phyloP scores from a whole-genome alignment of 1,140 invertebrate species.

The Trachymyrmex septentrionalis region DNA sequence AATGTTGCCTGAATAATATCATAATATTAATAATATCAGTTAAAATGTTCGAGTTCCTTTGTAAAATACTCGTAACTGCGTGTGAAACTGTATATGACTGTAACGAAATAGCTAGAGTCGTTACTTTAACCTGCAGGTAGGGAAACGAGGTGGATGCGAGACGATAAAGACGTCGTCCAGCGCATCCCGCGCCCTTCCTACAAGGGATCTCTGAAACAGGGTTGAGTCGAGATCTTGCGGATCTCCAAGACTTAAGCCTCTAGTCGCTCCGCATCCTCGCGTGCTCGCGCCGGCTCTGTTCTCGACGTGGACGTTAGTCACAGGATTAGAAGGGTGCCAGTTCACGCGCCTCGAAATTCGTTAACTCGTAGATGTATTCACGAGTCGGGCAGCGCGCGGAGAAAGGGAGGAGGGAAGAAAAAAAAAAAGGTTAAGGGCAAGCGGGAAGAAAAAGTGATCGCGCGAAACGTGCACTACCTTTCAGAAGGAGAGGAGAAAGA shows the following conservation, averaged over 20 bases:
- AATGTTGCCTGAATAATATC: neutral
- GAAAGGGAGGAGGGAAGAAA: neutral
- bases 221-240: constrained; percentile 35
- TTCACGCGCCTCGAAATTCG: constrained; percentile 67
- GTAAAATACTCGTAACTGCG: neutral
- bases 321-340: constrained; percentile 75
- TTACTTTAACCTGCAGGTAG: constrained; percentile 59
- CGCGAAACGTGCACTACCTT: constrained; percentile 33
- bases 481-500: constrained; percentile 10
- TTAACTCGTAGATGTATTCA: constrained; percentile 69
- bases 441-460: constrained; percentile 47
- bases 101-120: constrained; percentile 65
- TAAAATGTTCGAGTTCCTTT: neutral
- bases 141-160: constrained; percentile 43
- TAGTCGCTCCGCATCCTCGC: constrained; percentile 48
- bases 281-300: constrained; percentile 34
- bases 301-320: constrained; percentile 71
- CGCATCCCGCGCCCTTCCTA: constrained; percentile 46
- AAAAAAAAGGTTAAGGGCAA: constrained; percentile 18
- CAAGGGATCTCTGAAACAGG: constrained; percentile 35
- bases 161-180: constrained; percentile 40
- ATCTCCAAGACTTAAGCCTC: constrained; percentile 61
- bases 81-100: constrained; percentile 64
- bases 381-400: neutral
- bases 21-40: neutral